Conservation (phyloP, 1,140 invertebrate genomes). For the Formica exsecta region DNA sequence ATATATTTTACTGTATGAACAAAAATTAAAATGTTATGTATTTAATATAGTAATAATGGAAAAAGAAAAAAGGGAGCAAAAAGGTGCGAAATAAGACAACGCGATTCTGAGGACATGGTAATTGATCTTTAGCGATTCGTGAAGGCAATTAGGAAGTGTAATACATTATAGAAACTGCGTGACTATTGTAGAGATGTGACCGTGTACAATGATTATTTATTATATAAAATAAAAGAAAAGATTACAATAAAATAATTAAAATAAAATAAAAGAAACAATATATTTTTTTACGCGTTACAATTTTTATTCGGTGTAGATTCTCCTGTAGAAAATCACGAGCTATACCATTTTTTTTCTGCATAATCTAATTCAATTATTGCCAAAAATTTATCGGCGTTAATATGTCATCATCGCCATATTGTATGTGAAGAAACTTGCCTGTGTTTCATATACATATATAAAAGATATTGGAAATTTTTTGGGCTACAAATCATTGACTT, state of each 20-base stretch:
- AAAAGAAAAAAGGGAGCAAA: background rate
- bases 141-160: constrained; percentile 31
- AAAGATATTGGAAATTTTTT: background rate
- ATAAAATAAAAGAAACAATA: constrained; percentile 70
- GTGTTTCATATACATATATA: background rate
- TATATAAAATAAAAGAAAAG: constrained; percentile 72
- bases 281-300: constrained; percentile 19
- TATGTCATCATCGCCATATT: background rate
- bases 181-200: constrained; percentile 51
- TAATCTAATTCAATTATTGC: constrained; percentile 43
- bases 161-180: constrained; percentile 17
- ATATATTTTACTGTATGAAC: background rate
- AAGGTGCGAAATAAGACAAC: background rate
- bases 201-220: constrained; percentile 70
- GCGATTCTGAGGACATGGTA: constrained; percentile 29
- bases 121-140: background rate
- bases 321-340: constrained; percentile 48
- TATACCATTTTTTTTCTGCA: constrained; percentile 48
- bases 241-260: constrained; percentile 30
- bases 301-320: constrained; percentile 28
- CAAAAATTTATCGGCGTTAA: constrained; percentile 15
- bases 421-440: constrained; percentile 27
- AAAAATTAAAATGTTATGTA: background rate
- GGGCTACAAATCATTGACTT: background rate
- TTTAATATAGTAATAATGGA: constrained; percentile 39